Evolutionary conservation across 1,140 invertebrate species (phyloP), one percentile per base, ranked within the genome.

Genomic region (Mactra quadrangularis): DNA sequence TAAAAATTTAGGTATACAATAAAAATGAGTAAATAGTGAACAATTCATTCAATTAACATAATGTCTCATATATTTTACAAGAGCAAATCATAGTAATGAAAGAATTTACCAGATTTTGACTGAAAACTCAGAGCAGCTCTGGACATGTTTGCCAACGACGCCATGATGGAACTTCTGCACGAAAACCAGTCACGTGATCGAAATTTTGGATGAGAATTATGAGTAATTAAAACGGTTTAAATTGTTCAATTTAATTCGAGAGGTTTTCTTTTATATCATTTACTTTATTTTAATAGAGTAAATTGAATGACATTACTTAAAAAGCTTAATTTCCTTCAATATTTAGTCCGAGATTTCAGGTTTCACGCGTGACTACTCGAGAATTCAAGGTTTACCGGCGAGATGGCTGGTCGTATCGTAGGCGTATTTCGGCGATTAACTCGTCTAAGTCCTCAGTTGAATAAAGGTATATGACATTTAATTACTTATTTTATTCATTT

Each of bases 321-420:
- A 29, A 6, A 35, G 19, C 62, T 13, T n/a, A 27, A 15, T 66
- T 41, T 41, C 15, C 6, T 41, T 7, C 38, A 41, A 7, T 41
- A 7, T 41, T 41, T 41, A 3, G 66, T 25, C 38, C 27, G 33
- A 68, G 62, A 68, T 55, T 52, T 19, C n/a, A 13, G 9, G 6
- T 2, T 17, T 41, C 15, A 29, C 25, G 19, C 77, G 83, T 78
- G 81, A 78, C 0, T 52, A 52, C 57, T 71, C 85, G 88, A 87
- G 87, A 86, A 81, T 74, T 71, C 86, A 87, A 89, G 85, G 84
- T 84, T 82, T 75, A 85, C 50, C 75, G 74, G 83, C 60, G 59
- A 62, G 22, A 85, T 84, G 86, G 82, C 86, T 71, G 74, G 77
- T 72, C 85, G 87, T 70, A 64, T 86, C 19, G 7, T 82, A 22